Conservation (phyloP, 2,888 invertebrate genomes). For the Meandrusa payeni region DNA sequence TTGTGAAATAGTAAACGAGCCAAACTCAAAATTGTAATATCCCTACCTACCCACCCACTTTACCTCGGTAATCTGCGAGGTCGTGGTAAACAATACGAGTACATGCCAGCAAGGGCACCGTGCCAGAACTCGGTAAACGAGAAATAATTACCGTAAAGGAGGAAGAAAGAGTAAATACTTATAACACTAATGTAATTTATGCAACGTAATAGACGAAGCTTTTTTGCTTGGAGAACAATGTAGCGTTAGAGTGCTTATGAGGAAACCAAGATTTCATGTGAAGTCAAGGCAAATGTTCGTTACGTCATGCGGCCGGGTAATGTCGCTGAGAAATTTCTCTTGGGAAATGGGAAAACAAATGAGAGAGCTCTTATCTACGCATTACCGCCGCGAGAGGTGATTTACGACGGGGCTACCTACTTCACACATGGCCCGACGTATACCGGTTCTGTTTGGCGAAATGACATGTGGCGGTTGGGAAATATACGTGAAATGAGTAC, state of each 20-base stretch:
- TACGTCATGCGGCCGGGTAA: constrained; percentile 57
- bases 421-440: constrained; percentile 35
- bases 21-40: too few species aligned
- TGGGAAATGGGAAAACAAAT: constrained; percentile 77
- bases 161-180: constrained; percentile 2
- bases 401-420: constrained; percentile 67
- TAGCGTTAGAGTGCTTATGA: constrained; percentile 32
- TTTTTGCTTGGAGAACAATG: constrained; percentile 28
- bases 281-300: constrained; percentile 57
- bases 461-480: constrained; percentile 58
- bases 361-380: constrained; percentile 77
- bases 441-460: constrained; percentile 60
- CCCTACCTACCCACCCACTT: too few species aligned
- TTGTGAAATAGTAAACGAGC: too few species aligned
- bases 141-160: too few species aligned
- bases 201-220: constrained; percentile 23
- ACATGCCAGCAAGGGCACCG: too few species aligned
- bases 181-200: constrained; percentile 3
- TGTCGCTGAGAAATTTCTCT: constrained; percentile 73
- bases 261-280: constrained; percentile 38
- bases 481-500: constrained; percentile 67
- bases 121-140: too few species aligned
- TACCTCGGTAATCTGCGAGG: too few species aligned
- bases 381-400: constrained; percentile 68
- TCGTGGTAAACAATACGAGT: too few species aligned